Evolutionary conservation across 2,888 invertebrate genomes (phyloP), one percentile per base, ranked within the genome.

Genomic region (Tachystola acroxantha): DNA sequence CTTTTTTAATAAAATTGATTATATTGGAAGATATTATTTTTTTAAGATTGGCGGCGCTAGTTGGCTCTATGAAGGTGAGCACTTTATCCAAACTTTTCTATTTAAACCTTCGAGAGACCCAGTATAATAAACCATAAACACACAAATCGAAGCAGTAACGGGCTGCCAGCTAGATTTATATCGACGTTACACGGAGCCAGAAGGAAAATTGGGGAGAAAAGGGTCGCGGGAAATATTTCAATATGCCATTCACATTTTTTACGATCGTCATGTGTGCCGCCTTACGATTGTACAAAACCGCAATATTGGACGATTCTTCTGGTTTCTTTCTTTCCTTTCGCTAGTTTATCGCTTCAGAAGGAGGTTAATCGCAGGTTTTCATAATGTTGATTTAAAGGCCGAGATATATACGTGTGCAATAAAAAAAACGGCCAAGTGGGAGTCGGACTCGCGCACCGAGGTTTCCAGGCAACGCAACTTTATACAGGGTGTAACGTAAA

Each of bases 211-310:
- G 75, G 64, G 56, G 66, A 57, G 57, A 66, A 73, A 77, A 77
- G 77, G 79, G 80, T 79, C 78, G 67, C 68, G 69, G 58, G 65
- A 71, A 81, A 82, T 81, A 81, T 82, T 82, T 80, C 81, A 81
- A 84, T 81, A 84, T 78, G 76, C 80, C 73, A 76, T 80, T 79
- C 77, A 66, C 73, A 77, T 80, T 81, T 79, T 79, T 79, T 80
- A 82, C 76, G 80, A 79, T 69, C 75, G 69, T 70, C 73, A 72
- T 79, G 75, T 73, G 79, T 65, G 74, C 60, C 62, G 65, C 72
- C 70, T 66, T 68, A 65, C 71, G 76, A 72, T 73, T 78, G 70
- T 63, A 63, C 57, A 43, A 61, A 65, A 71, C 78, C 78, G 64
- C 78, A 77, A 79, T 76, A 78, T 80, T 66, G 67, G 60, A 46